Evolutionary conservation across 1,140 invertebrate species (phyloP), one percentile per base, ranked within the genome.

Genomic region (Papilio helenus): DNA sequence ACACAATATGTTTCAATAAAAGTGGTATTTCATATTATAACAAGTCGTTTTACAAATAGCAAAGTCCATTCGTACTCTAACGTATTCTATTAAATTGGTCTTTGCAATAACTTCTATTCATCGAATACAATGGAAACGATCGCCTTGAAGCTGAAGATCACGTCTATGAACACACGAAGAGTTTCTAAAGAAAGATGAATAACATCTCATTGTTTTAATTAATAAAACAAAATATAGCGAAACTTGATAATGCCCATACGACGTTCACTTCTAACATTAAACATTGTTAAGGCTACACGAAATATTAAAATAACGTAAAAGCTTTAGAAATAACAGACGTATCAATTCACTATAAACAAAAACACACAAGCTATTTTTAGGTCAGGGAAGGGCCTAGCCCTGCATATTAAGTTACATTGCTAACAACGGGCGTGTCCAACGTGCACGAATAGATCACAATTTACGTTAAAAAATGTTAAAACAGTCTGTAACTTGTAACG

Each of bases 311-410:
- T 2, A 65, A 65, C 58, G 23, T 14, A 12, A 26, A 65, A 65
- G 10, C 58, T 61, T 61, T 23, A 65, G 8, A 65, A 65, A 26
- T 26, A 65, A 10, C 26, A 3, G 23, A 65, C 61, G 26, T 16
- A 26, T 65, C 10, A 65, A 26, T 26, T 68, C 61, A 68, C 3
- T 7, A 18, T 16, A 68, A 16, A 68, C 7, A 68, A 29, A n/a
- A 23, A 23, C 23, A 29, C 26, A 68, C 61, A 68, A 68, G 26
- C 26, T 68, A 55, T 72, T 74, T 73, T 74, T 74, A 74, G 72
- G 72, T 74, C 72, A 74, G 44, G 20, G 44, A 74, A 74, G 72
- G 72, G 72, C 72, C 34, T 49, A 20, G 34, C 26, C 29, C 18
- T 44, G 42, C 42, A 46, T 74, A 49, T 74, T 14, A 74, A 46